Evolutionary conservation across 1,140 invertebrate species (phyloP), one percentile per base, ranked within the genome.

Genomic region (Bombus ignitus): DNA sequence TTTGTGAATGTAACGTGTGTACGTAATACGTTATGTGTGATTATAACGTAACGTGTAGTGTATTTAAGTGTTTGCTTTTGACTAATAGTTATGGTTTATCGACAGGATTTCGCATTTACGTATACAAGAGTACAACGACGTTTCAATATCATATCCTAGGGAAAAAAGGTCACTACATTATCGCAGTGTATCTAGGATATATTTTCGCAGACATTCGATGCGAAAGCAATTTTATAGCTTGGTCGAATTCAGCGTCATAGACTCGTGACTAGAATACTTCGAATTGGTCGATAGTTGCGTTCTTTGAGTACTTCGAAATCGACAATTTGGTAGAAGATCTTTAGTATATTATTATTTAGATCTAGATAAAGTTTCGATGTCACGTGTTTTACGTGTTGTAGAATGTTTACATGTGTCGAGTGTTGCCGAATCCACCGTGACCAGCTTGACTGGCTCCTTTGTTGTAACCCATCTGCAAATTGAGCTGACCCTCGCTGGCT

Each of bases 381-480:
- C 39, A 8, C 35, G 44, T 32, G 28, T 68, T 57, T 3, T 72
- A n/a, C 9, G 35, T 53, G 37, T 81, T 18, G 22, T 10, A 28
- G 9, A 22, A 59, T 9, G 32, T 96, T 97, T 97, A 98, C 98
- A 98, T 98, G 93, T 98, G 98, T 92, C 98, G 96, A n/a, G 98
- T 98, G 94, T 99, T 99, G 90, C 99, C 99, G 93, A 99, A 98
- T 80, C 98, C 97, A 82, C 98, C 98, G 80, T 97, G 97, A 8
- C 98, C 98, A 68, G 98, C 96, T 94, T 98, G 98, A 42, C 97
- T 97, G 22, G 98, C 98, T 57, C 98, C 98, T 94, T 99, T 99
- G 95, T 99, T 99, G 96, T 96, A 99, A 39, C 99, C 99, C 97
- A 99, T 99, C 95, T 99, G 99, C 22, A 99, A 96, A 92, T 98